Evolutionary conservation across 2,113 vertebrate species (phyloP).

Genomic region (Tympanuchus pallidicinctus): DNA sequence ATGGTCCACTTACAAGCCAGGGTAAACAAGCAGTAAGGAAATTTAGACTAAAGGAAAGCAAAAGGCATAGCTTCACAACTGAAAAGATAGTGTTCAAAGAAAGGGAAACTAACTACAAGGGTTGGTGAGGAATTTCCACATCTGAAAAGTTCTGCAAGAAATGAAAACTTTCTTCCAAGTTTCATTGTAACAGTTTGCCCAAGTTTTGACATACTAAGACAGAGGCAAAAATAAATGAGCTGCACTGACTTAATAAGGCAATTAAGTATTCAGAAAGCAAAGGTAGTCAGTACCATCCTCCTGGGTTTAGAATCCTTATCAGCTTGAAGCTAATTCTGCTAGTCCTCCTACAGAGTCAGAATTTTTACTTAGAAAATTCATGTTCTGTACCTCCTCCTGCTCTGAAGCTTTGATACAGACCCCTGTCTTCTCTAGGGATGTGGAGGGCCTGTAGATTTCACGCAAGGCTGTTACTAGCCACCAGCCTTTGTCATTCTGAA

Average conservation of each 20-base stretch:
- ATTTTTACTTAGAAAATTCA: background rate
- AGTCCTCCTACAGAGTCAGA: background rate
- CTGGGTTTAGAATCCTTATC: background rate
- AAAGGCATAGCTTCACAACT: background rate
- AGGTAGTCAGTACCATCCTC: conserved; percentile 12
- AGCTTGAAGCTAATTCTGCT: conserved; percentile 33
- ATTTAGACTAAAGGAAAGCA: background rate
- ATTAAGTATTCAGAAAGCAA: conserved; percentile 39
- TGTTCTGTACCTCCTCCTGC: background rate
- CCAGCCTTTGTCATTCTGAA: background rate
- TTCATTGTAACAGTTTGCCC: background rate
- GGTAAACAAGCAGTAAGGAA: background rate
- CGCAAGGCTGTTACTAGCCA: background rate
- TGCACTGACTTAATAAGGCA: conserved; percentile 12
- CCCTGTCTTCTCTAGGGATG: background rate
- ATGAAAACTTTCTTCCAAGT: background rate
- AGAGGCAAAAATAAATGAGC: background rate
- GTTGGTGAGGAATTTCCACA: background rate
- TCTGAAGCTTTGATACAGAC: background rate
- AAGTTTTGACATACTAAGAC: background rate
- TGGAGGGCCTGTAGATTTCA: background rate
- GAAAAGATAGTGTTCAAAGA: background rate
- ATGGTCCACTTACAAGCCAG: background rate
- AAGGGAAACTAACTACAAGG: background rate
- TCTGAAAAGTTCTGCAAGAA: background rate